Evolutionary conservation across 2,888 invertebrate species (phyloP), one percentile per base, ranked within the genome.

Genomic region (Chesias legatella): DNA sequence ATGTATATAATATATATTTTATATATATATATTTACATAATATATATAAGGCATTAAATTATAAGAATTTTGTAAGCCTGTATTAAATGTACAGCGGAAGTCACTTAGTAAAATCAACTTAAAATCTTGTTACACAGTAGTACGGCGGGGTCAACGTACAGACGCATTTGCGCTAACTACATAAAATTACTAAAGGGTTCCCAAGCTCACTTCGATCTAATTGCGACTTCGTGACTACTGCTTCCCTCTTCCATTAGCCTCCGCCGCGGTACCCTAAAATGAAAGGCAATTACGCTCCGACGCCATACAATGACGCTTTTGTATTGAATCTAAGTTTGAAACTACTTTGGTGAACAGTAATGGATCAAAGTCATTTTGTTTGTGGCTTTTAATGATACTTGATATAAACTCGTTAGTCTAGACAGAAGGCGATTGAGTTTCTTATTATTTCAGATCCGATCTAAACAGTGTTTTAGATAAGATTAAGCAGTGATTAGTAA

Each of bases 111-210:
- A n/a, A n/a, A n/a, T n/a, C n/a, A n/a, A n/a, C n/a, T n/a, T n/a
- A n/a, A n/a, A n/a, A 17, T 17, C 13, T 17, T 3, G 5, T 3
- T 17, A 5, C 3, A 5, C 13, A 2, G 2, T 17, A 17, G 5
- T 17, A 17, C 13, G 5, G 13, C 13, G 13, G 33, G 67, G 69
- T 72, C 73, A 67, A 61, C 62, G 67, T 60, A 63, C 68, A 54
- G 53, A 58, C 66, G 67, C 74, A 74, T 72, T 75, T 64, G 63
- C 71, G 63, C 68, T 80, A 82, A 81, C 80, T 78, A 75, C 70
- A 67, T 79, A 71, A 79, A 80, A 83, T 80, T 80, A 74, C 70
- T 60, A 78, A 80, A 81, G 81, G 80, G 76, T 78, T 80, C 72
- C 67, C 67, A 56, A 63, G 66, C 70, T 67, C 69, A 63, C 63